These are phyloP conservation scores for Nasua narica DNA, from an alignment of 2,797 vertebrate species.

Conservation along the genomic window DNA sequence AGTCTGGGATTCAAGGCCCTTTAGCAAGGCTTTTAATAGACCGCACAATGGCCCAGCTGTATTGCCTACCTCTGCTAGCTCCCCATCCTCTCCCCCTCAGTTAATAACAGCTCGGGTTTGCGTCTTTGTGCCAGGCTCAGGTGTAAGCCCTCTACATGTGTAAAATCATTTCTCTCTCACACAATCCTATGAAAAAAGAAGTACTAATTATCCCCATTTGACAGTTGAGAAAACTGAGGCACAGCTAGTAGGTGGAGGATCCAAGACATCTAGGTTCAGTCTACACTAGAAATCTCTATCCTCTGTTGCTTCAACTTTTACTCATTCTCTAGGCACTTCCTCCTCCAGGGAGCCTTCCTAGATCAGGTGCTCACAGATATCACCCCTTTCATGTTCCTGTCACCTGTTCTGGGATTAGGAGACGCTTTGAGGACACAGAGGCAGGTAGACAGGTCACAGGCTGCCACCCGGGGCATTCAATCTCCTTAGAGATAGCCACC, in stretches of 20 bases:
- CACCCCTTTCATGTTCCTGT: neutral
- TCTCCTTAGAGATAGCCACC: neutral
- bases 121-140: neutral
- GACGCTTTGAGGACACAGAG: neutral
- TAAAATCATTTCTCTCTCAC: neutral
- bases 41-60: neutral
- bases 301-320: neutral
- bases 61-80: neutral
- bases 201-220: neutral
- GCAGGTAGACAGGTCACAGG: neutral
- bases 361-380: neutral
- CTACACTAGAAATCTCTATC: neutral
- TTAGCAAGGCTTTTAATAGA: neutral
- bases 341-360: conserved; percentile 15
- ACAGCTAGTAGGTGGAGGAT: neutral
- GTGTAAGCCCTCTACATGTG: neutral
- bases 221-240: neutral
- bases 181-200: neutral
- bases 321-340: neutral
- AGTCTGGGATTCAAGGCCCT: neutral
- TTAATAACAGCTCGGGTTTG: neutral
- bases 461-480: neutral
- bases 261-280: neutral
- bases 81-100: neutral
- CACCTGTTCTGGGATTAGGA: neutral